Evolutionary conservation across 1,140 invertebrate species (phyloP), one percentile per base, ranked within the genome.

Genomic region (Cryptotermes secundus): DNA sequence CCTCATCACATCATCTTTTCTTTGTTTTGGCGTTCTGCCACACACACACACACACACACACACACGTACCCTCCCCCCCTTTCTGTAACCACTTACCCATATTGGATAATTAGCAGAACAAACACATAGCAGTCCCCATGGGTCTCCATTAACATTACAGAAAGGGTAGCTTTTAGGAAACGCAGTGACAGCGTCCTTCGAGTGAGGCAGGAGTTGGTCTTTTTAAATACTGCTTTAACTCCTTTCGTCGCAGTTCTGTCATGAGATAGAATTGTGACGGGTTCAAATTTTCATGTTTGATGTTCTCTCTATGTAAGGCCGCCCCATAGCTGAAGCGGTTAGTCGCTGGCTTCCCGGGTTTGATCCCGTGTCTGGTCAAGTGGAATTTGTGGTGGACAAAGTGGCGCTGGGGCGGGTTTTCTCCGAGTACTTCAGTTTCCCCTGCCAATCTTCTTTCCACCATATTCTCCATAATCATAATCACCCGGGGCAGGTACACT

Each of bases 251-350:
- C 45, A 49, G n/a, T 7, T 16, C 9, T 72, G 7, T 9, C n/a
- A 72, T 72, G 59, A 72, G 26, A 72, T 6, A 6, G 59, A 19
- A 19, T 3, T 19, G 10, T 49, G 45, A 72, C 59, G 31, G 59
- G 26, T 72, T 72, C 59, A 31, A 72, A 72, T 72, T 72, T 72
- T 72, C 59, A 2, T 72, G 59, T 72, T 72, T 72, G 59, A n/a
- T 72, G n/a, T 72, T 72, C 59, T 72, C n/a, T 6, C 26, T 16
- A 10, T 72, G 26, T n/a, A n/a, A n/a, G n/a, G n/a, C n/a, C n/a
- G n/a, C n/a, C n/a, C n/a, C n/a, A n/a, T n/a, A n/a, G n/a, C n/a
- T n/a, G n/a, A n/a, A n/a, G n/a, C n/a, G n/a, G n/a, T n/a, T n/a
- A n/a, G n/a, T n/a, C n/a, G n/a, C n/a, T n/a, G n/a, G n/a, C n/a